phyloP scores from a whole-genome alignment of 2,113 vertebrate genomes.

The Rousettus leschenaultii region DNA sequence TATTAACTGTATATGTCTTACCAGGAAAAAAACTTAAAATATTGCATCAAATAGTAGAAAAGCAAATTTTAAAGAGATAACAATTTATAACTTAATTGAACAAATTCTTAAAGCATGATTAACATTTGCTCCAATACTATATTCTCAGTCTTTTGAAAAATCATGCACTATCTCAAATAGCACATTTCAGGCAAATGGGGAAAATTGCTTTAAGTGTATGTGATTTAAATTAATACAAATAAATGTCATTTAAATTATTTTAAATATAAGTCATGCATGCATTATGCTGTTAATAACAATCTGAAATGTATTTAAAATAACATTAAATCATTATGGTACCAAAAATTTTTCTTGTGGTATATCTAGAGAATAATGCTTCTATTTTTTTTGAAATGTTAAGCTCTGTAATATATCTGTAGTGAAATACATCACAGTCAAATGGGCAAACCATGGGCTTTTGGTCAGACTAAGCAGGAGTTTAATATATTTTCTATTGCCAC shows the following conservation, averaged over 20 bases:
- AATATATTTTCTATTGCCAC: background rate
- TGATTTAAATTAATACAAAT: background rate
- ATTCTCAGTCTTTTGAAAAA: background rate
- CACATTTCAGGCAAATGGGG: background rate
- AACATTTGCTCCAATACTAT: background rate
- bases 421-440: background rate
- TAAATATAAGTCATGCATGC: background rate
- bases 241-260: background rate
- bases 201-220: background rate
- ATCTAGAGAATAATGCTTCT: background rate
- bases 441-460: background rate
- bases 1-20: background rate
- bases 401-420: background rate
- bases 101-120: background rate
- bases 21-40: background rate
- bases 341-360: background rate
- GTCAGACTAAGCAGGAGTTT: background rate
- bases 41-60: background rate
- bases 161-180: background rate
- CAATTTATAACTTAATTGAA: slow-evolving; percentile 15
- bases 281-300: background rate
- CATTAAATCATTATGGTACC: background rate
- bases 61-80: background rate
- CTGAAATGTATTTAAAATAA: background rate
- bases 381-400: background rate